A percentile compares a stretch with the other conserved stretches of the same genome.
Conservation (phyloP, 2,888 invertebrate genomes). For the Adelphocoris suturalis region DNA sequence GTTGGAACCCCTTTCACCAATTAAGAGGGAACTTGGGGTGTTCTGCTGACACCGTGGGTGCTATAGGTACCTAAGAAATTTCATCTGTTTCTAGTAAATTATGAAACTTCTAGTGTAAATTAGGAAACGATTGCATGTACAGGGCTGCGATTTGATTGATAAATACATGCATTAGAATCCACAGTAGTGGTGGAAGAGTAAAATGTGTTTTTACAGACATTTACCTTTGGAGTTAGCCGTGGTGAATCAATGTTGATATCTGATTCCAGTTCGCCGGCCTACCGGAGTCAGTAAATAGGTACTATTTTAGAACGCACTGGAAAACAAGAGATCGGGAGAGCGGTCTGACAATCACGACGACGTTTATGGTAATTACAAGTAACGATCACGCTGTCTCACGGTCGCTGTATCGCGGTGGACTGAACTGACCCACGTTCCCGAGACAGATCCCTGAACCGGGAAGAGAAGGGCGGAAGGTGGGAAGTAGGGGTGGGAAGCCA, state of each 20-base stretch:
- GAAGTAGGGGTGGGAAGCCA: constrained; percentile 17
- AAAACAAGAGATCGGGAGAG: not conserved
- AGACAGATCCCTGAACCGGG: constrained; percentile 2
- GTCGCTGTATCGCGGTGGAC: not conserved
- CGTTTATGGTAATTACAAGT: not conserved
- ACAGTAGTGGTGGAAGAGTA: too few relatives aligned
- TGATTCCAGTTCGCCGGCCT: not conserved
- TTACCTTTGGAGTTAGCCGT: constrained; percentile 25
- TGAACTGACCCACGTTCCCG: constrained; percentile 1
- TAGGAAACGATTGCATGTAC: too few relatives aligned
- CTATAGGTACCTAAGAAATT: too few relatives aligned
- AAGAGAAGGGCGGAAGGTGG: constrained; percentile 10
- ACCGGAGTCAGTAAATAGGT: not conserved
- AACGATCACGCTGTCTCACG: not conserved
- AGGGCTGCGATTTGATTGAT: too few relatives aligned
- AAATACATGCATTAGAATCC: too few relatives aligned
- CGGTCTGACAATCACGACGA: not conserved
- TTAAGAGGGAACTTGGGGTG: too few relatives aligned
- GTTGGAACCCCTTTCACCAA: too few relatives aligned
- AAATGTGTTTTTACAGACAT: not conserved
- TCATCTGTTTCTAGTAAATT: too few relatives aligned
- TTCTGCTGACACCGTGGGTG: too few relatives aligned
- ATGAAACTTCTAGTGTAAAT: too few relatives aligned
- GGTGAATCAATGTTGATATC: not conserved
- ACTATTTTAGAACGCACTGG: not conserved